phyloP scores from a whole-genome alignment of 2,888 invertebrate species.

The Nomada fabriciana region DNA sequence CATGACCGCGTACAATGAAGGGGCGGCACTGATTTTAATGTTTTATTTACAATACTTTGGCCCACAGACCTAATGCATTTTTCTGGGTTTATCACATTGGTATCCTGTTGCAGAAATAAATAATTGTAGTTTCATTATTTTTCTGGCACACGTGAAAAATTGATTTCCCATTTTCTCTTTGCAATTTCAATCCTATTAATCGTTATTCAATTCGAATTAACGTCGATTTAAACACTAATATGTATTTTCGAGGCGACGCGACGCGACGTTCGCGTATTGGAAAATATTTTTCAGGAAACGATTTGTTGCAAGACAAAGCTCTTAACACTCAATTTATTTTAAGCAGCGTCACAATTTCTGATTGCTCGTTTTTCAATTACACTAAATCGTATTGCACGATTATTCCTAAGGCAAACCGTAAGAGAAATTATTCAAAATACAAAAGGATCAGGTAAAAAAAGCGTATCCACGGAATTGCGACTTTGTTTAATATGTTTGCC shows the following conservation, averaged over 20 bases:
- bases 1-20: background rate
- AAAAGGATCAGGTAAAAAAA: constrained; percentile 10
- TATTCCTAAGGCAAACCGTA: background rate
- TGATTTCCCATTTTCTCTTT: too few species aligned
- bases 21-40: background rate
- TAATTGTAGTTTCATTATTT: background rate
- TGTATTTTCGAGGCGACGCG: too few species aligned
- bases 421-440: background rate
- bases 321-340: background rate
- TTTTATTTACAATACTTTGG: background rate
- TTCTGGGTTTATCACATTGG: background rate
- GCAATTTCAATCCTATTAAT: too few species aligned
- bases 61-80: background rate
- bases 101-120: background rate
- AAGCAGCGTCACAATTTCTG: background rate
- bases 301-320: too few species aligned
- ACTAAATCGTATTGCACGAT: background rate
- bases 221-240: too few species aligned
- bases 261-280: too few species aligned
- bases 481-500: constrained; percentile 76
- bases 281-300: too few species aligned
- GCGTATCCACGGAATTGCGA: constrained; percentile 64
- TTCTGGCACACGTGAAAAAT: background rate
- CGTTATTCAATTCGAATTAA: too few species aligned
- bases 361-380: too few species aligned